Evolutionary conservation across 1,140 invertebrate species (phyloP), one percentile per base, ranked within the genome.

Genomic region (Gryon sp.): DNA sequence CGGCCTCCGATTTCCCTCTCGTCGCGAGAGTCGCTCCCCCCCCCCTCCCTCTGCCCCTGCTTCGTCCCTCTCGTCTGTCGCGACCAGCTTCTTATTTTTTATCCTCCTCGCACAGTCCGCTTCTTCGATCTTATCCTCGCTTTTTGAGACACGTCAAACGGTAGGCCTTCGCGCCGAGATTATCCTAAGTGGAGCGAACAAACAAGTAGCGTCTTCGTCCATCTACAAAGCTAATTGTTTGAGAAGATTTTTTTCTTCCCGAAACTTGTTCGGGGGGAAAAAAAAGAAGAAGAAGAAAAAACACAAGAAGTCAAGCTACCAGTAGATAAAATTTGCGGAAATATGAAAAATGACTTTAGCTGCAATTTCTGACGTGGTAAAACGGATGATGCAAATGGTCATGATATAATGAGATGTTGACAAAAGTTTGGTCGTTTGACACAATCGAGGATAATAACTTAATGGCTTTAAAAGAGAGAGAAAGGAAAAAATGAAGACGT

Each of bases 1-100:
- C 63, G 59, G 75, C 57, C 65, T 76, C 46, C 48, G 69, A 40
- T 36, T 52, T 70, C 50, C 48, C 60, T 55, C 70, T 73, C 62
- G 53, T 30, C 19, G 16, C 20, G 40, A n/a, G n/a, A n/a, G n/a
- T n/a, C 3, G 50, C 59, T 24, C 57, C 43, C 38, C 55, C 46
- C 46, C 15, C 63, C 59, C 32, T 50, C 43, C 38, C 55, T 53
- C 46, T 11, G 57, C n/a, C n/a, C n/a, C n/a, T n/a, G n/a, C n/a
- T n/a, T 24, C 60, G 12, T 52, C 26, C 15, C 40, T 53, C 32
- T 30, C 41, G 46, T 53, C 50, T 40, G 52, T 65, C 59, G 63
- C 52, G 52, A 68, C 32, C 63, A 48, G 32, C 52, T 40, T 59
- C 45, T 36, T 76, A 66, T 80, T 48, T 50, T 63, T 52, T 74